Conservation (phyloP, 1,140 invertebrate species). For the Eubasilissa regina region DNA sequence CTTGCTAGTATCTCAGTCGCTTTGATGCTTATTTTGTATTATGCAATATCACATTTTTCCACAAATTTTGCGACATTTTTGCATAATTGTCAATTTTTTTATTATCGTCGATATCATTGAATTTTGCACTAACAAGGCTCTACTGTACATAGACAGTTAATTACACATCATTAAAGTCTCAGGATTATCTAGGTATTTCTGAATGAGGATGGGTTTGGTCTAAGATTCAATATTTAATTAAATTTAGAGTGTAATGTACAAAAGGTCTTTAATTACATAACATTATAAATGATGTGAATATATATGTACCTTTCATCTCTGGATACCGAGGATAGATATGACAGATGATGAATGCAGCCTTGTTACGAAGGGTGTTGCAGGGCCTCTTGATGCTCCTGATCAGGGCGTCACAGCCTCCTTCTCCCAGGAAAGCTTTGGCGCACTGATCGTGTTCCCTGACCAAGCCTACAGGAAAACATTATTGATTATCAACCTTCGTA, state of each 20-base stretch:
- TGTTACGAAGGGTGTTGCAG: slow-evolving; percentile 77
- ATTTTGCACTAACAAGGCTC: too few relatives aligned
- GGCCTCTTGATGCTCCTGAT: slow-evolving; percentile 75
- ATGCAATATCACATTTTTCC: too few relatives aligned
- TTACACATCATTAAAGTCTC: too few relatives aligned
- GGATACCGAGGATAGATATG: slow-evolving; percentile 74
- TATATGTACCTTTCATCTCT: slow-evolving; percentile 71
- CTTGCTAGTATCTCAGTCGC: too few relatives aligned
- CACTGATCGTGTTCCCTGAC: slow-evolving; percentile 74
- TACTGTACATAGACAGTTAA: too few relatives aligned
- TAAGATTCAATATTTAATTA: background rate
- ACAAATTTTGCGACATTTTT: too few relatives aligned
- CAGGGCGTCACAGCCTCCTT: slow-evolving; percentile 77
- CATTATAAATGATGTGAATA: background rate
- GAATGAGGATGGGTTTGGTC: too few relatives aligned
- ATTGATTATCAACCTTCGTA: too few relatives aligned
- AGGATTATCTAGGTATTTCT: too few relatives aligned
- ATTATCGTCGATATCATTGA: too few relatives aligned
- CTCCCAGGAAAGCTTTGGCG: slow-evolving; percentile 74
- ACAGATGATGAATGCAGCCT: slow-evolving; percentile 80
- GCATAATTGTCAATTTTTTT: too few relatives aligned
- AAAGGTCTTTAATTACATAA: background rate
- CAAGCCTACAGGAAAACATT: slow-evolving; percentile 70
- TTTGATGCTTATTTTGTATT: too few relatives aligned
- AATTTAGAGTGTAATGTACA: background rate